Conservation (phyloP, 2,888 invertebrate species). For the Troides helena region DNA sequence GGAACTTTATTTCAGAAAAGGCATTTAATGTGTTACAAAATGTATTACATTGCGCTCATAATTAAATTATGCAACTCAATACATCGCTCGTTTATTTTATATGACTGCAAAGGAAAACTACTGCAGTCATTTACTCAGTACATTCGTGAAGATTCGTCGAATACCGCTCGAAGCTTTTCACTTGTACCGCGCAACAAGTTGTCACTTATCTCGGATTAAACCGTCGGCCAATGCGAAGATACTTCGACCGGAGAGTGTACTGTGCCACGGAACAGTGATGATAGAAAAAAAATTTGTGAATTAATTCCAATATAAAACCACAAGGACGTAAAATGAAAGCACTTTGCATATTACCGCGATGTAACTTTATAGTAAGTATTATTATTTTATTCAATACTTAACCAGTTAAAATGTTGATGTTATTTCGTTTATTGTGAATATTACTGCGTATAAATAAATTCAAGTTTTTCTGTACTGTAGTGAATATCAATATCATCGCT, state of each 20-base stretch:
- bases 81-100: no score
- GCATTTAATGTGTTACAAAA: no score
- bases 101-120: no score
- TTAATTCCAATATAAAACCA: not conserved
- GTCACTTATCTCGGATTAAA: constrained; percentile 55
- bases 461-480: not conserved
- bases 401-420: constrained; percentile 4
- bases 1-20: no score
- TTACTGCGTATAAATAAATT: not conserved
- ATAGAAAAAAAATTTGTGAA: constrained; percentile 25
- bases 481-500: not conserved
- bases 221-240: constrained; percentile 39
- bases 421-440: not conserved
- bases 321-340: constrained; percentile 48
- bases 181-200: constrained; percentile 36
- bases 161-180: not conserved
- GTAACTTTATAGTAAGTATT: constrained; percentile 57
- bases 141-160: not conserved
- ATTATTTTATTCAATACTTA: constrained; percentile 1
- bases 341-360: constrained; percentile 63
- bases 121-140: not conserved
- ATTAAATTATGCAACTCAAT: no score
- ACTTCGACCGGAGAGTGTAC: constrained; percentile 39
- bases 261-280: constrained; percentile 40
- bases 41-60: no score